Conservation (phyloP, 2,113 vertebrate genomes). For the Pyxicephalus adspersus region DNA sequence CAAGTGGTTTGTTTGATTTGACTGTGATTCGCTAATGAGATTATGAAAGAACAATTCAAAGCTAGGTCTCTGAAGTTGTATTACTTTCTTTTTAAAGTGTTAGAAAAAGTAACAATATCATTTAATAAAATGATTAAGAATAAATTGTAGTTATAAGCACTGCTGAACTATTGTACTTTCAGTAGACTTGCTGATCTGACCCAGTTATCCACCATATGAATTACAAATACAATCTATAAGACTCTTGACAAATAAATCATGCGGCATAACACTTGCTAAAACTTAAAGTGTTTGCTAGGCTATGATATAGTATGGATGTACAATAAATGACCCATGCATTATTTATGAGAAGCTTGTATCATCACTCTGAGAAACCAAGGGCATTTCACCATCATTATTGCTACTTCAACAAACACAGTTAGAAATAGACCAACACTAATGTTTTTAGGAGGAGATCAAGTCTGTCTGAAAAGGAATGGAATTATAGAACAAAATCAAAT, state of each 20-base stretch:
- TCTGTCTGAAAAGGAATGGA: not conserved
- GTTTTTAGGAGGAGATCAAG: slow-evolving; percentile 1
- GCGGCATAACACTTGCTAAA: slow-evolving; percentile 31
- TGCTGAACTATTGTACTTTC: not conserved
- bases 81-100: slow-evolving; percentile 19
- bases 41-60: slow-evolving; percentile 14
- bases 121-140: slow-evolving; percentile 21
- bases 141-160: slow-evolving; percentile 5
- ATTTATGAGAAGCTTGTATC: slow-evolving; percentile 22
- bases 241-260: slow-evolving; percentile 47
- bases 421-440: not conserved
- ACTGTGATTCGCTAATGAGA: slow-evolving; percentile 20
- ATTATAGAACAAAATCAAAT: not conserved
- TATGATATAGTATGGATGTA: slow-evolving; percentile 36
- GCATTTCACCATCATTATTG: slow-evolving; percentile 35
- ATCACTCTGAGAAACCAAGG: slow-evolving; percentile 4
- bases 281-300: not conserved
- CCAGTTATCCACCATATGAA: slow-evolving; percentile 21
- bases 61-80: slow-evolving; percentile 3
- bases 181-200: slow-evolving; percentile 29
- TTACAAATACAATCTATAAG: slow-evolving; percentile 38
- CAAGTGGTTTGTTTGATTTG: not conserved
- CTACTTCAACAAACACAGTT: slow-evolving; percentile 11
- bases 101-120: slow-evolving; percentile 11
- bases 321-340: slow-evolving; percentile 38